Percentiles rank a stretch among this genome's conserved stretches.
phyloP scores from a whole-genome alignment of 2,797 vertebrate genomes.

The Aeoliscus strigatus region DNA sequence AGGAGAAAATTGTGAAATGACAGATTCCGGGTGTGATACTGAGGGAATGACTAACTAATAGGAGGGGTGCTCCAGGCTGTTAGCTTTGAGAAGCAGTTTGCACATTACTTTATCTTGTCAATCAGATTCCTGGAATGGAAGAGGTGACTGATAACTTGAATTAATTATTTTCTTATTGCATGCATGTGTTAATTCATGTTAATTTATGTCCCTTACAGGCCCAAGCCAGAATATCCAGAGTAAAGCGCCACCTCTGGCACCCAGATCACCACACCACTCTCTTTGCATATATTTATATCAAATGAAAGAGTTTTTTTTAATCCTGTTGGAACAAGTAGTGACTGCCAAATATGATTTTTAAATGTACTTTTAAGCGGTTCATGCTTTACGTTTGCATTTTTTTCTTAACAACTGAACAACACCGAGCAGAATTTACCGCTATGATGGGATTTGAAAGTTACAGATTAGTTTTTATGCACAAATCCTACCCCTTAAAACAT shows the following conservation, averaged over 20 bases:
- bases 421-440: slow-evolving; percentile 58
- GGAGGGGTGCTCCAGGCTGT: slow-evolving; percentile 81
- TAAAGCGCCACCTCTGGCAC: slow-evolving; percentile 77
- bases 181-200: slow-evolving; percentile 79
- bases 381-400: slow-evolving; percentile 63
- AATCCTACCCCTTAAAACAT: slow-evolving; percentile 49
- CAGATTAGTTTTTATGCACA: slow-evolving; percentile 54
- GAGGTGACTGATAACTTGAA: slow-evolving; percentile 80
- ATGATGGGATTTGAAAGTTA: slow-evolving; percentile 69
- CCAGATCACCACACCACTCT: slow-evolving; percentile 73
- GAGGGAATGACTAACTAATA: slow-evolving; percentile 85
- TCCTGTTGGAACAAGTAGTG: slow-evolving; percentile 70
- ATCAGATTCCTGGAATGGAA: slow-evolving; percentile 79
- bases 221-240: slow-evolving; percentile 76
- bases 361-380: slow-evolving; percentile 73
- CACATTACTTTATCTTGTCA: slow-evolving; percentile 81
- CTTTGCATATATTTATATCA: slow-evolving; percentile 75
- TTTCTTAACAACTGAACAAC: slow-evolving; percentile 63
- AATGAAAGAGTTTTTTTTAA: slow-evolving; percentile 73
- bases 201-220: slow-evolving; percentile 77
- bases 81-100: slow-evolving; percentile 80
- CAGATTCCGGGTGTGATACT: slow-evolving; percentile 83
- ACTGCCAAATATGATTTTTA: slow-evolving; percentile 72
- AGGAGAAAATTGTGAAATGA: slow-evolving; percentile 83
- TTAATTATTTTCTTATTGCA: slow-evolving; percentile 80